Percentiles rank a stretch among this genome's conserved stretches.
Conservation (phyloP, 1,140 invertebrate genomes). For the Drosophila lowei region DNA sequence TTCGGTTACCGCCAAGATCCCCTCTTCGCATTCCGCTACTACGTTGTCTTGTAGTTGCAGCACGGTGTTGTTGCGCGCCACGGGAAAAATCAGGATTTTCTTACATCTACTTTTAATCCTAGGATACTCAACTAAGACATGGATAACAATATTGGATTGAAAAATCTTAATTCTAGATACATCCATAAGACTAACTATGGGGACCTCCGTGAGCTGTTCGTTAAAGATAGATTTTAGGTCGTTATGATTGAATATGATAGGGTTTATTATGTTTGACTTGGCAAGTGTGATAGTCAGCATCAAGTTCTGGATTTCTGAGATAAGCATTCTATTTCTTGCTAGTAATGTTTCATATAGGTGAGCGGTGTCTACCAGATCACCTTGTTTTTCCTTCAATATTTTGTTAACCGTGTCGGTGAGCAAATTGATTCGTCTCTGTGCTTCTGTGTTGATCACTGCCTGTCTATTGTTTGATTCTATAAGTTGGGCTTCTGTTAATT, state of each 20-base stretch:
- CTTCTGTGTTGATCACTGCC: slow-evolving; percentile 3
- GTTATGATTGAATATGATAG: background rate
- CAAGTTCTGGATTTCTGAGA: slow-evolving; percentile 30
- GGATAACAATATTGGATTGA: background rate
- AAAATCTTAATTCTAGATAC: too few relatives aligned
- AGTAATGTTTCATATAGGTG: slow-evolving; percentile 16
- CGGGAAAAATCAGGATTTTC: too few relatives aligned
- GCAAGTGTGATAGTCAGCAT: slow-evolving; percentile 26
- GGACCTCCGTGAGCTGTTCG: slow-evolving; percentile 1
- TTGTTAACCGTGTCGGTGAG: background rate
- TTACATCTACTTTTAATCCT: background rate
- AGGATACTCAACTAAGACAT: background rate
- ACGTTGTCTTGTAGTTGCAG: background rate
- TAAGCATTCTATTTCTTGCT: slow-evolving; percentile 23
- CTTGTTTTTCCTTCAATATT: slow-evolving; percentile 5
- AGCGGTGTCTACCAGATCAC: background rate
- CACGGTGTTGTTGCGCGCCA: background rate
- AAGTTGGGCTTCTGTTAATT: background rate
- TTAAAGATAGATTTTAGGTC: background rate
- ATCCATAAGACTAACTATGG: slow-evolving; percentile 7
- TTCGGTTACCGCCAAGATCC: background rate
- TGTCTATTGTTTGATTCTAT: slow-evolving; percentile 4
- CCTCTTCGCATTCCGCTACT: background rate
- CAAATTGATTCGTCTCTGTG: slow-evolving; percentile 3
- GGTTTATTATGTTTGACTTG: slow-evolving; percentile 3